Evolutionary conservation across 2,797 vertebrate species (phyloP).

Genomic region (Tiaroga cobitis): DNA sequence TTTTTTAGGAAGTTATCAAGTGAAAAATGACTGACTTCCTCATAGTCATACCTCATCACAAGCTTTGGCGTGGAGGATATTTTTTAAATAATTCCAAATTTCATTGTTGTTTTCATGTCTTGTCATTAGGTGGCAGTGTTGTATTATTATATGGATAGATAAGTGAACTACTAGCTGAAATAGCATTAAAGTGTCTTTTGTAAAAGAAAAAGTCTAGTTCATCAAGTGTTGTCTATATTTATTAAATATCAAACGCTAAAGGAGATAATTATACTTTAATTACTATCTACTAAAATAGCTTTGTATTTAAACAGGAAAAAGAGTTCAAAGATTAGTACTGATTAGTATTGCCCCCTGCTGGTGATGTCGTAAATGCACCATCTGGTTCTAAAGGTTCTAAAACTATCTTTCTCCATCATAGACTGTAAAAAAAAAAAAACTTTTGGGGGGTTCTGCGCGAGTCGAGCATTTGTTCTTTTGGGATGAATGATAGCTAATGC

Average conservation of each 20-base stretch:
- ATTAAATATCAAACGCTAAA: neutral
- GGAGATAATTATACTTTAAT: too few species aligned
- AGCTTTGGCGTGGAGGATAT: neutral
- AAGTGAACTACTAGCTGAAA: neutral
- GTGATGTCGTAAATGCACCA: neutral
- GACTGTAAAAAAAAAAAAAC: neutral
- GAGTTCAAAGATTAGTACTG: neutral
- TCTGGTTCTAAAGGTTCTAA: neutral
- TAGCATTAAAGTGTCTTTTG: neutral
- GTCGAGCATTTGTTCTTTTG: neutral
- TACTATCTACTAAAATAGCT: neutral
- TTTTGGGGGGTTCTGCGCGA: neutral
- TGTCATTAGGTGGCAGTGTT: conserved; percentile 49
- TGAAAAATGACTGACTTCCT: neutral
- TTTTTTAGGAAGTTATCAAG: conserved; percentile 33
- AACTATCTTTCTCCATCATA: neutral
- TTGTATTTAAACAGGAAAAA: neutral
- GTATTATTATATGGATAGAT: neutral
- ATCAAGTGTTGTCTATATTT: neutral
- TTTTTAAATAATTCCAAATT: neutral
- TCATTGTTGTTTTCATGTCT: conserved; percentile 7
- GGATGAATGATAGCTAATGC: neutral
- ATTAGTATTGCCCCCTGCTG: neutral
- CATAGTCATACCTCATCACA: neutral
- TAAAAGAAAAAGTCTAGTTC: neutral